Evolutionary conservation across 2,888 invertebrate species (phyloP).

Genomic region (Drosophila limbata): DNA sequence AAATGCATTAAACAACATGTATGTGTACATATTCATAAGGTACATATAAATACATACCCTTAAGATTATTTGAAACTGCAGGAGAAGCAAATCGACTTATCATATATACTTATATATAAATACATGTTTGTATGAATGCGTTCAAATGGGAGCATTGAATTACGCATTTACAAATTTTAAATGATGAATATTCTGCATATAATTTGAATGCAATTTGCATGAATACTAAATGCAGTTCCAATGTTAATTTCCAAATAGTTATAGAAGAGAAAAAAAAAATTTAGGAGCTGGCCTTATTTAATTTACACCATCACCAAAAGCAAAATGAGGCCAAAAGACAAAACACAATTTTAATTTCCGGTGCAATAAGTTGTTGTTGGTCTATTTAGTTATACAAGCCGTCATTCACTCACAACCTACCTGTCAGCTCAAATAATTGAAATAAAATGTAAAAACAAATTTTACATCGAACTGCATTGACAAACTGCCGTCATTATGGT

Average conservation of each 20-base stretch:
- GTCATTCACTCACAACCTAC: background rate
- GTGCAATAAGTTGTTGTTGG: slow-evolving; percentile 55
- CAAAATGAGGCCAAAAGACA: slow-evolving; percentile 50
- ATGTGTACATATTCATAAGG: slow-evolving; percentile 1
- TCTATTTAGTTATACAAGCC: slow-evolving; percentile 2
- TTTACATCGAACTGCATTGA: slow-evolving; percentile 9
- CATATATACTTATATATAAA: too few species aligned
- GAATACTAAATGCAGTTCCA: slow-evolving; percentile 18
- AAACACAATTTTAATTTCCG: slow-evolving; percentile 78
- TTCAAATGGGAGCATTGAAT: slow-evolving; percentile 12
- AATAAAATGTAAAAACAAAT: slow-evolving; percentile 49
- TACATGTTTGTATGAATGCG: too few species aligned
- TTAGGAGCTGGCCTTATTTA: slow-evolving; percentile 33
- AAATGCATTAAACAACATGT: slow-evolving; percentile 2
- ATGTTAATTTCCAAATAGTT: slow-evolving; percentile 22
- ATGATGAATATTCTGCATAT: slow-evolving; percentile 25
- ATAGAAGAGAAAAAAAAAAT: slow-evolving; percentile 1
- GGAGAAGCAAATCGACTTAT: slow-evolving; percentile 42
- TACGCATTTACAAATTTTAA: slow-evolving; percentile 16
- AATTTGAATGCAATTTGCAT: slow-evolving; percentile 46
- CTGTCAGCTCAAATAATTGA: slow-evolving; percentile 65
- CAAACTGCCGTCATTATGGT: slow-evolving; percentile 28
- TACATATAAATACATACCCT: background rate
- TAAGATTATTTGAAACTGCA: slow-evolving; percentile 1
- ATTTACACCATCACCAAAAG: slow-evolving; percentile 41